Percentiles rank a stretch among this genome's conserved stretches.
Evolutionary conservation across 2,888 invertebrate genomes (phyloP).

Genomic region (Penaeus monodon): DNA sequence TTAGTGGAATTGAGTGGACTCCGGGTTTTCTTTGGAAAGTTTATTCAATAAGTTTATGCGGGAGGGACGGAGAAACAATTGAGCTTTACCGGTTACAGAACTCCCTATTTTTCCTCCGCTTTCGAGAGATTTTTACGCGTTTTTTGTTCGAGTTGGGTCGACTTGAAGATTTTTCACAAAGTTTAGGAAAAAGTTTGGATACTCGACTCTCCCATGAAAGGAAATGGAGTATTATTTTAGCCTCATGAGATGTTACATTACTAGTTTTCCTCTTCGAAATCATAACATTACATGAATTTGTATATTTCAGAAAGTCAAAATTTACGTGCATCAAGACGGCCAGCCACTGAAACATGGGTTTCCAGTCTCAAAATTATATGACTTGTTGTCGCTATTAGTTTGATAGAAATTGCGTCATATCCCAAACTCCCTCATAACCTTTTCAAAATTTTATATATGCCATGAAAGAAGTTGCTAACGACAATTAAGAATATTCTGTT

Average conservation of each 20-base stretch:
- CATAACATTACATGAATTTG: slow-evolving; percentile 48
- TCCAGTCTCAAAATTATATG: slow-evolving; percentile 62
- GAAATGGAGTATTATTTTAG: slow-evolving; percentile 43
- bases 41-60: slow-evolving; percentile 47
- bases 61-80: slow-evolving; percentile 48
- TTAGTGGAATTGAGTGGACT: too few species aligned
- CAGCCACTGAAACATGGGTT: slow-evolving; percentile 62
- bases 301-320: slow-evolving; percentile 61
- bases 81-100: slow-evolving; percentile 52
- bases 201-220: slow-evolving; percentile 52
- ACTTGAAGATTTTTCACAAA: slow-evolving; percentile 60
- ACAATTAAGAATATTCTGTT: slow-evolving; percentile 9
- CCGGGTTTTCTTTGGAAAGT: not conserved
- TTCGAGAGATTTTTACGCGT: slow-evolving; percentile 55
- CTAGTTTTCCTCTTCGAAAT: slow-evolving; percentile 35
- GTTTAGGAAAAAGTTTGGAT: slow-evolving; percentile 61
- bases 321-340: slow-evolving; percentile 58
- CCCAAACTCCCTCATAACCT: slow-evolving; percentile 3
- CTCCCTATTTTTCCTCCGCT: slow-evolving; percentile 54
- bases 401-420: slow-evolving; percentile 43
- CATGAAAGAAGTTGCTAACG: not conserved
- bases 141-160: slow-evolving; percentile 60
- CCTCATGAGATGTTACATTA: slow-evolving; percentile 25
- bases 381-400: slow-evolving; percentile 56
- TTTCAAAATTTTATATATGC: slow-evolving; percentile 42